phyloP scores from a whole-genome alignment of 2,113 vertebrate genomes.

The Lycaon pictus region DNA sequence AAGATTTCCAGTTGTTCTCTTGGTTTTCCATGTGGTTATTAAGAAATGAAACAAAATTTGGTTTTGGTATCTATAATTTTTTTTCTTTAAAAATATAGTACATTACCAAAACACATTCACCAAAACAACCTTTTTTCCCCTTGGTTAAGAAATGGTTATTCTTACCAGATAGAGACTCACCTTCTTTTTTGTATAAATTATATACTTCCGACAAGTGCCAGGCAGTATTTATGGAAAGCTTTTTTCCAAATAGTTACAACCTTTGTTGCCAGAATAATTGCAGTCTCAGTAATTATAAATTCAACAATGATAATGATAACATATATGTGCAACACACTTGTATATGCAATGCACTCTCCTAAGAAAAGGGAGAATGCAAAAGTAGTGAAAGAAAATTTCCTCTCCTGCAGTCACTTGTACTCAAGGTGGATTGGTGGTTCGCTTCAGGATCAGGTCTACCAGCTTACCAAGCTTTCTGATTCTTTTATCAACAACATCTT shows the following conservation, averaged over 20 bases:
- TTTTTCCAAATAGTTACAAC: not conserved
- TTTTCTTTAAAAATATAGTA: not conserved
- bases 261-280: not conserved
- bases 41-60: not conserved
- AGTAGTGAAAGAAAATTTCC: not conserved
- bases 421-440: not conserved
- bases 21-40: not conserved
- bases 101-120: not conserved
- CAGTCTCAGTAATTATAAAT: not conserved
- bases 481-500: not conserved
- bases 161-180: not conserved
- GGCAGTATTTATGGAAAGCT: not conserved
- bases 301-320: not conserved
- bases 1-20: not conserved
- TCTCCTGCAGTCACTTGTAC: not conserved
- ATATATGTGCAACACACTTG: not conserved
- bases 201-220: not conserved
- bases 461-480: not conserved
- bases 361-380: not conserved
- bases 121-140: not conserved
- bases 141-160: not conserved
- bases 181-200: not conserved
- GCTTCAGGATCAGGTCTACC: not conserved
- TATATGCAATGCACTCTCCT: not conserved
- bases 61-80: not conserved